These are phyloP conservation scores for Gymnarchus niloticus DNA, from an alignment of 2,113 vertebrate species.

Conservation along the genomic window DNA sequence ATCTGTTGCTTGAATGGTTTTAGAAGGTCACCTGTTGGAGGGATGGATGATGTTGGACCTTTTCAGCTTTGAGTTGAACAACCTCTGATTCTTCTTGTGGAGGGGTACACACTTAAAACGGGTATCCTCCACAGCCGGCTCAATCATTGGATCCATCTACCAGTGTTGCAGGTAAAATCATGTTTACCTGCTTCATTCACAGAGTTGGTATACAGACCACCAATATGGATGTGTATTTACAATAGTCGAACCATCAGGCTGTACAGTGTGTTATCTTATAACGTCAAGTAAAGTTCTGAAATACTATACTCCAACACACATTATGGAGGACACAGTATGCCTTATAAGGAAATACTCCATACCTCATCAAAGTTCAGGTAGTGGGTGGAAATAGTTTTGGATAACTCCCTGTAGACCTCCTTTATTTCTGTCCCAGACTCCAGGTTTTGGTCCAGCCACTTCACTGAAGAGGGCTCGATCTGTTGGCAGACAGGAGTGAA, in stretches of 20 bases:
- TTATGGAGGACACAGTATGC: not conserved
- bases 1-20: not conserved
- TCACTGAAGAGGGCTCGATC: constrained; percentile 38
- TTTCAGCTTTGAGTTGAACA: constrained; percentile 48
- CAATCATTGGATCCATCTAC: constrained; percentile 39
- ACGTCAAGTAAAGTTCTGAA: not conserved
- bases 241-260: not conserved
- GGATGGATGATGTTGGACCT: constrained; percentile 20
- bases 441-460: constrained; percentile 43
- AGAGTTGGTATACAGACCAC: not conserved
- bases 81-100: not conserved
- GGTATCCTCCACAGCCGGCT: constrained; percentile 31
- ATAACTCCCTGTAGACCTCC: constrained; percentile 46
- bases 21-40: not conserved
- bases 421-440: constrained; percentile 38
- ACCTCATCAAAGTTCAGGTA: constrained; percentile 50
- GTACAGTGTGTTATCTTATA: not conserved
- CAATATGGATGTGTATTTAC: not conserved
- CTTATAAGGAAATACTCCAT: not conserved
- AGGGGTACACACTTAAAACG: constrained; percentile 32
- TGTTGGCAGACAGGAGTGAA: constrained; percentile 11
- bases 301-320: not conserved
- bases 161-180: not conserved
- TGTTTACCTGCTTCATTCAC: not conserved
- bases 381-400: constrained; percentile 35